These are phyloP conservation scores for Lordiphosa stackelbergi DNA, from an alignment of 1,140 invertebrate species.

Conservation along the genomic window DNA sequence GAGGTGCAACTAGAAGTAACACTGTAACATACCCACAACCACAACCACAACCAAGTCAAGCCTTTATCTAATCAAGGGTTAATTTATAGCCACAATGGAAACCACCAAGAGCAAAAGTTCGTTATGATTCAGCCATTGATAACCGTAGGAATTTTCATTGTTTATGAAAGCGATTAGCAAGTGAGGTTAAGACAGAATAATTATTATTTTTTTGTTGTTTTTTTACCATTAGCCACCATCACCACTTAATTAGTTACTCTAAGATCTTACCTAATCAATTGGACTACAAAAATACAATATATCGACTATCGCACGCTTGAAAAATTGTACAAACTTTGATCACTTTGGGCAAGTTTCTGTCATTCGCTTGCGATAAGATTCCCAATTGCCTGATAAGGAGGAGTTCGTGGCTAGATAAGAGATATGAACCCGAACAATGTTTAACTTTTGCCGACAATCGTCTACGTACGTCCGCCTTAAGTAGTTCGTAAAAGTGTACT, in stretches of 20 bases:
- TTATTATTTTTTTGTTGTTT: too few relatives aligned
- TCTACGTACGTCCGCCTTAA: constrained; percentile 16
- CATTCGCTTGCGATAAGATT: constrained; percentile 43
- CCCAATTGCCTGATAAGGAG: constrained; percentile 26
- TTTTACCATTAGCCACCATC: too few relatives aligned
- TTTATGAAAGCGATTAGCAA: too few relatives aligned
- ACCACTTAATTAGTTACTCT: too few relatives aligned
- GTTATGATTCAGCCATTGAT: constrained; percentile 4
- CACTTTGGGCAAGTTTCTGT: constrained; percentile 28
- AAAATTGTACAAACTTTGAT: constrained; percentile 25
- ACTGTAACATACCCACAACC: too few relatives aligned
- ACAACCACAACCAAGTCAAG: neutral
- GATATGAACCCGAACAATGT: constrained; percentile 11
- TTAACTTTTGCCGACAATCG: neutral
- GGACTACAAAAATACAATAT: too few relatives aligned
- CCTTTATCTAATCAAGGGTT: constrained; percentile 39
- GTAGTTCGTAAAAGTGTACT: constrained; percentile 38
- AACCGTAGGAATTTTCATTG: too few relatives aligned
- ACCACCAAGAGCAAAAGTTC: constrained; percentile 18
- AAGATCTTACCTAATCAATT: too few relatives aligned
- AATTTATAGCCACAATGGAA: constrained; percentile 21
- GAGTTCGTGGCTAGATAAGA: constrained; percentile 32
- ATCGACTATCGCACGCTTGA: constrained; percentile 7
- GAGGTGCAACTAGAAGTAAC: constrained; percentile 3
- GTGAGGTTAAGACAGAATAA: too few relatives aligned